phyloP scores from a whole-genome alignment of 2,113 vertebrate species.

The Trichomycterus rosablanca region DNA sequence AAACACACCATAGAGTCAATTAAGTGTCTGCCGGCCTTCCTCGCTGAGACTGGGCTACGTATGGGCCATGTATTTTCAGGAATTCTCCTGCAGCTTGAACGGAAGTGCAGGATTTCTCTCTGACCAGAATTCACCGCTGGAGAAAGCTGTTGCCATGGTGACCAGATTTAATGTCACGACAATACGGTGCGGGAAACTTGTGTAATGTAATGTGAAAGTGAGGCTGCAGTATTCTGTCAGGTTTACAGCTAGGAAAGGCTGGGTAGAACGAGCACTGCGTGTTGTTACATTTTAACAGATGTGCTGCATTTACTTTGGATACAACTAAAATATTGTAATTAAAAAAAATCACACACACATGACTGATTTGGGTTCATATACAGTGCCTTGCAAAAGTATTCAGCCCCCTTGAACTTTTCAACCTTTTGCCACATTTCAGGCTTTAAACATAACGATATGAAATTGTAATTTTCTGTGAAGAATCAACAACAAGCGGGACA shows the following conservation, averaged over 20 bases:
- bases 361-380: no score
- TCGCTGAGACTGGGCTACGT: no score
- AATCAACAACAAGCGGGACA: no score
- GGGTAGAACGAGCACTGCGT: constrained; percentile 15
- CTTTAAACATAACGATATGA: no score
- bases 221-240: constrained; percentile 28
- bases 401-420: no score
- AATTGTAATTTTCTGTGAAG: no score
- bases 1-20: constrained; percentile 13
- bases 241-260: background rate
- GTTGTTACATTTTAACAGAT: constrained; percentile 7
- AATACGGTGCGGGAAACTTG: constrained; percentile 24
- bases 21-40: background rate
- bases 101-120: constrained; percentile 32
- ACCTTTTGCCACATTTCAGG: no score
- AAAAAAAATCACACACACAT: no score
- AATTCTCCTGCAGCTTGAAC: constrained; percentile 25
- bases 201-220: constrained; percentile 24
- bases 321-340: no score
- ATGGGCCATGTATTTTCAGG: constrained; percentile 4
- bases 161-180: constrained; percentile 38
- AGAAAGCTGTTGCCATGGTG: constrained; percentile 42
- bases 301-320: background rate
- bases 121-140: constrained; percentile 19
- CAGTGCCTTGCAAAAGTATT: no score